Evolutionary conservation across 37 sponge, comb jelly and placozoan genomes (phyloP), one percentile per base, ranked within the genome.

Genomic region (Chondrilla cf. caribensis): DNA sequence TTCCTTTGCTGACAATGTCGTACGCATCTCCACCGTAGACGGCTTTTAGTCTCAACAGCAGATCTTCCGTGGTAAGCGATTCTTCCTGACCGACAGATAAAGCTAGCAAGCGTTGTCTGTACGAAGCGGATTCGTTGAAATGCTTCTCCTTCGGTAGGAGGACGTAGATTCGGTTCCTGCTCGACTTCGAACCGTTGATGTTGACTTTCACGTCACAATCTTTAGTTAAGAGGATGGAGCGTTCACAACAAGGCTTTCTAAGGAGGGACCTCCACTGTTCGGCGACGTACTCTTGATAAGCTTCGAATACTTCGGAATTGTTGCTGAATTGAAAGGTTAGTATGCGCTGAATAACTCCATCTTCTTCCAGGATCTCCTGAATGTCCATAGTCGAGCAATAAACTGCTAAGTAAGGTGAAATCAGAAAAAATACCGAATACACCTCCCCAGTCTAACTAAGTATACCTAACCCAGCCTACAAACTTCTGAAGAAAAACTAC

Each of bases 111-210:
- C 76, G 43, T 37, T 73, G 76, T 17, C 24, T n/a, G 76, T 40
- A 8, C 19, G 43, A 2, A 2, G 41, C 25, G 11, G 42, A n/a
- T 21, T n/a, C 76, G 2, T 2, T 0, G 15, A 9, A 3, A 22
- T 19, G n/a, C 76, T 32, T 22, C 44, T 36, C 76, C 44, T 25
- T 73, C 44, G 76, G 76, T 15, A 73, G 76, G 2, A 73, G 76
- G 24, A 73, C 21, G 41, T 36, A 73, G 25, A 39, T 21, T 21
- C 44, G 29, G 25, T 62, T 62, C 15, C 64, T n/a, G 6, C 6
- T 29, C 18, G 4, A 6, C 25, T 62, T 28, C 18, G 22, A 28
- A n/a, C 29, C 18, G 15, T 19, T 7, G 22, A n/a, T 29, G 29
- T 6, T 29, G 64, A 29, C 29, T 7, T n/a, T 62, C 6, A 62